Base-by-base conservation (phyloP, 1,140 invertebrate genomes). In the Mizuhopecten yessoensis region DNA sequence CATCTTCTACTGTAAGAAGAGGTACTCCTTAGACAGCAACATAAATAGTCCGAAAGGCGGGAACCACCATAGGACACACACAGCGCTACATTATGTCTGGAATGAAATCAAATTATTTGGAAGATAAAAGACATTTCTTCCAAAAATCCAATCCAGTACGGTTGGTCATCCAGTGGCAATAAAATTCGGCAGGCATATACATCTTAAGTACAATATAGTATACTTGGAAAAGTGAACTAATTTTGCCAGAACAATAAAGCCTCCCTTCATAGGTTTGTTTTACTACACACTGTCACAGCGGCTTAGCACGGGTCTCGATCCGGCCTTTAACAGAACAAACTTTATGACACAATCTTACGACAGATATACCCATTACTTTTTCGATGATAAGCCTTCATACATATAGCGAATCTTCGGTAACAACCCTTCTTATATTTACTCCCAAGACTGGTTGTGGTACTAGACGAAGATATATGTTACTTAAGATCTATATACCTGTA, bases 61-160 rank as follows among this genome's bases (percentile, higher is more conserved):
- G 57, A 75, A 75, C 57, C 57, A 75, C 23, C 11, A 75, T 75
- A 75, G 57, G 57, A 75, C n/a, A 75, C 57, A n/a, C 5, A n/a
- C 0, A 75, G 57, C 9, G n/a, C 57, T 75, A 39, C 13, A 39
- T 13, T 39, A 75, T 75, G 57, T 75, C 57, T 75, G 23, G 57
- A n/a, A 75, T n/a, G 29, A 75, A 75, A 75, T 75, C 57, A 75
- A 75, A 75, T 75, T 75, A 75, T 75, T 17, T 75, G 57, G 57
- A 29, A 75, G 57, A 75, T 75, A 75, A 75, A 75, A 75, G 57
- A 75, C 57, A 75, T 75, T 75, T n/a, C 57, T 75, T 75, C 57
- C 17, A 75, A 75, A n/a, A 75, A 75, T 75, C 57, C 57, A 75
- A 75, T 75, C 57, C 57, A 75, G 57, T n/a, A 29, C n/a, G 57